Base-by-base conservation (phyloP, 2,797 vertebrate genomes). In the Ctenosaura bakeri region DNA sequence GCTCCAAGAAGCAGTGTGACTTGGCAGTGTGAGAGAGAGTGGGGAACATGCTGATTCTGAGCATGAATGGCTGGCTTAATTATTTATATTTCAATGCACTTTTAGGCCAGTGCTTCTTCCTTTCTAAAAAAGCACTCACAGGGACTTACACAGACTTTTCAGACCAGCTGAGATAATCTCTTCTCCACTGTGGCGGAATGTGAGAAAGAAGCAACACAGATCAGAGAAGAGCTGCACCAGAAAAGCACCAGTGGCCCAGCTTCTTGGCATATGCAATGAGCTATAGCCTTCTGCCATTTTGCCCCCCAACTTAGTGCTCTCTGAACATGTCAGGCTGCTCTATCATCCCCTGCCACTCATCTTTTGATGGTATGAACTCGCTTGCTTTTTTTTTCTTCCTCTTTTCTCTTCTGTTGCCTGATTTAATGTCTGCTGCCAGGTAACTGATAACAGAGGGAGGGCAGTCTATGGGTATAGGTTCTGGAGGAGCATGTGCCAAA, bases 41-140 rank as follows among this genome's bases (percentile, higher is more conserved):
- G 32, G 35, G 35, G 18, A 76, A 76, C 38, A 38, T 9, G 16
- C 35, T 42, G n/a, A 35, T 16, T 42, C 73, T 76, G 73, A 76
- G 6, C 73, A 76, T 16, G 32, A 56, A 76, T 76, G 14, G 73
- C 73, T 76, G 32, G 73, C 35, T 76, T 76, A 38, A 76, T 76
- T 76, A 76, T 76, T 76, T 76, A 76, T 76, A 76, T 76, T 76
- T 76, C 73, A 76, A 35, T 50, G 52, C 52, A 80, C 26, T 56
- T 54, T n/a, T 76, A 76, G 73, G 73, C 35, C 73, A 76, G 73
- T 76, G 73, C 35, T 6, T 76, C 18, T 76, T 76, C 12, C n/a
- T 22, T 76, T 38, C 20, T 76, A 20, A 76, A 62, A 62, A 76
- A 38, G 35, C 18, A 76, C 35, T 76, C 38, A 76, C 2, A 20